These are phyloP conservation scores for Clarias macrocephalus DNA, from an alignment of 2,113 vertebrate genomes.

Conservation along the genomic window DNA sequence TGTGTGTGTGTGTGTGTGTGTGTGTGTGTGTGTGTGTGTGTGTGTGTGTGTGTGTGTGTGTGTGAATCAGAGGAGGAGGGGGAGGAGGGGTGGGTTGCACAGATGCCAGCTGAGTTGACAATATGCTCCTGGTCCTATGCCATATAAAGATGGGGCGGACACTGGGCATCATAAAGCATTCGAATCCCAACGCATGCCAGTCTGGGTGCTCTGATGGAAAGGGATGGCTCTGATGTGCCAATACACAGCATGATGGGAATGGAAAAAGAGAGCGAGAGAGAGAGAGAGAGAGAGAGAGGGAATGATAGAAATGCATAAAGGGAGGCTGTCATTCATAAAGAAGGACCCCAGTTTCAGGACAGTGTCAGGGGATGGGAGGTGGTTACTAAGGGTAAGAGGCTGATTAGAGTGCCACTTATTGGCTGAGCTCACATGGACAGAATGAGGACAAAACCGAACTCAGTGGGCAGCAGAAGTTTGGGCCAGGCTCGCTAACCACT, in stretches of 20 bases:
- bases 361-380: conserved; percentile 30
- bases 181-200: conserved; percentile 50
- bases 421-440: conserved; percentile 46
- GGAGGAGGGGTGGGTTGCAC: conserved; percentile 29
- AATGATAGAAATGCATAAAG: conserved; percentile 5
- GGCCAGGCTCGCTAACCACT: conserved; percentile 35
- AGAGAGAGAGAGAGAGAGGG: not conserved
- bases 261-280: not conserved
- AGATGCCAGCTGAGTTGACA: conserved; percentile 57
- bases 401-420: conserved; percentile 48
- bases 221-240: conserved; percentile 55
- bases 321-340: conserved; percentile 47
- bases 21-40: conserved; percentile 13
- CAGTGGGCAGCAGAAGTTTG: conserved; percentile 49
- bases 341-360: conserved; percentile 15
- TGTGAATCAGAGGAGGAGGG: no score
- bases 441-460: conserved; percentile 52
- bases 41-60: conserved; percentile 22
- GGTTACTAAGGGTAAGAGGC: conserved; percentile 40
- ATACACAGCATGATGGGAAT: conserved; percentile 44
- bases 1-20: not conserved
- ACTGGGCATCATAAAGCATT: conserved; percentile 50
- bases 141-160: conserved; percentile 54
- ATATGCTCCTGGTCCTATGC: conserved; percentile 53
- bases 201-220: conserved; percentile 37